Percentiles rank a stretch among this genome's conserved stretches.
Evolutionary conservation across 2,797 vertebrate species (phyloP).

Genomic region (Peromyscus attwateri): DNA sequence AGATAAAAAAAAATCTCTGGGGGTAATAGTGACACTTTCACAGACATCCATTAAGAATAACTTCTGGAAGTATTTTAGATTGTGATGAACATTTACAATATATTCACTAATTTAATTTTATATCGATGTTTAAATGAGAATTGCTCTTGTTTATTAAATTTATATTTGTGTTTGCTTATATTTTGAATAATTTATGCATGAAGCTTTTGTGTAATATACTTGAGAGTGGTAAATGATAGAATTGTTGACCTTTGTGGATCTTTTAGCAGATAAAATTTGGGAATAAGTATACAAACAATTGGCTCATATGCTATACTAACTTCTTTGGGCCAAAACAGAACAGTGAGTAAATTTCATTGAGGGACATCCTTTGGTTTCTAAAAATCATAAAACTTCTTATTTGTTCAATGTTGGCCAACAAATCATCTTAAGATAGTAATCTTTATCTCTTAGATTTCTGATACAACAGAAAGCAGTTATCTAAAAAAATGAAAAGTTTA

Average conservation of each 20-base stretch:
- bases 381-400: constrained; percentile 10
- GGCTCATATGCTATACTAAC: not conserved
- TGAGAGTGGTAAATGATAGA: not conserved
- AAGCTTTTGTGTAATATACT: not conserved
- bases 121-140: not conserved
- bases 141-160: not conserved
- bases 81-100: not conserved
- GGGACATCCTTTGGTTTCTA: not conserved
- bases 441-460: constrained; percentile 75
- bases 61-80: not conserved
- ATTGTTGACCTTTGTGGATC: not conserved
- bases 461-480: constrained; percentile 64
- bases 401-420: not conserved
- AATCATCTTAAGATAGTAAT: constrained; percentile 1
- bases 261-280: not conserved
- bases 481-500: constrained; percentile 64
- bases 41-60: not conserved
- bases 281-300: not conserved
- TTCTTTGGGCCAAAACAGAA: not conserved
- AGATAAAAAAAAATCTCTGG: not conserved
- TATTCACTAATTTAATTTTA: not conserved
- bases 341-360: not conserved
- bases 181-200: not conserved
- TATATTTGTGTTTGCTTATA: not conserved
- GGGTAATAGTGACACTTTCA: not conserved